A percentile compares a stretch with the other conserved stretches of the same genome.
Evolutionary conservation across 2,113 vertebrate species (phyloP).

Genomic region (Nycticorax nycticorax): DNA sequence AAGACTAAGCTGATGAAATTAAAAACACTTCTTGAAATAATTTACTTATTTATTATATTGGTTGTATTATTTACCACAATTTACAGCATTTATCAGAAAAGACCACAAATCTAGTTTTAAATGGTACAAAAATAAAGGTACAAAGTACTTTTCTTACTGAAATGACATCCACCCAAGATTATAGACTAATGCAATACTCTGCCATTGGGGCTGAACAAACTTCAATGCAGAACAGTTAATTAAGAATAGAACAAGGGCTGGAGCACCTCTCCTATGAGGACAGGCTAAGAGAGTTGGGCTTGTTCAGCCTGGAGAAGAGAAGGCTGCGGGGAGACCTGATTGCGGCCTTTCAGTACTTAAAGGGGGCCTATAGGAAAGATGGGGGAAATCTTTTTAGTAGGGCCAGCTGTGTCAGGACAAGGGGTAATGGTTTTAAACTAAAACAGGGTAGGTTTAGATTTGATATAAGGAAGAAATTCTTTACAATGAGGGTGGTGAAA

Average conservation of each 20-base stretch:
- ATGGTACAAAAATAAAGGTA: background rate
- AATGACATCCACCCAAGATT: accelerated
- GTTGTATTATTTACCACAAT: background rate
- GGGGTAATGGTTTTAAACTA: too few relatives aligned
- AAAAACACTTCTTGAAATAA: background rate
- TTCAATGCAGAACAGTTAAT: background rate
- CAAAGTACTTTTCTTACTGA: background rate
- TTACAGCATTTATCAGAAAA: background rate
- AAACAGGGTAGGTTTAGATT: too few relatives aligned
- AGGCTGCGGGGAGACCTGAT: too few relatives aligned
- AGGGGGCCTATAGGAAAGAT: too few relatives aligned
- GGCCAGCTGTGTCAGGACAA: too few relatives aligned
- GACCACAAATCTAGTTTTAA: background rate
- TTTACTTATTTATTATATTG: background rate
- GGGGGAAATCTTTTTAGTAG: too few relatives aligned
- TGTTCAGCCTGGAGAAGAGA: too few relatives aligned
- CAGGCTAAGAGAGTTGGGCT: too few relatives aligned
- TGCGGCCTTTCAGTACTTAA: too few relatives aligned
- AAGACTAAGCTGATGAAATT: background rate
- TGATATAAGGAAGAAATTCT: too few relatives aligned
- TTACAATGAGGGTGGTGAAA: too few relatives aligned
- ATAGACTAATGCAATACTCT: background rate
- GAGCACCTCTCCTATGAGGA: too few relatives aligned
- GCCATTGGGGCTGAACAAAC: background rate
- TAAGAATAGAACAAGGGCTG: background rate